phyloP scores from a whole-genome alignment of 2,888 invertebrate species.

The Orthosia cruda region DNA sequence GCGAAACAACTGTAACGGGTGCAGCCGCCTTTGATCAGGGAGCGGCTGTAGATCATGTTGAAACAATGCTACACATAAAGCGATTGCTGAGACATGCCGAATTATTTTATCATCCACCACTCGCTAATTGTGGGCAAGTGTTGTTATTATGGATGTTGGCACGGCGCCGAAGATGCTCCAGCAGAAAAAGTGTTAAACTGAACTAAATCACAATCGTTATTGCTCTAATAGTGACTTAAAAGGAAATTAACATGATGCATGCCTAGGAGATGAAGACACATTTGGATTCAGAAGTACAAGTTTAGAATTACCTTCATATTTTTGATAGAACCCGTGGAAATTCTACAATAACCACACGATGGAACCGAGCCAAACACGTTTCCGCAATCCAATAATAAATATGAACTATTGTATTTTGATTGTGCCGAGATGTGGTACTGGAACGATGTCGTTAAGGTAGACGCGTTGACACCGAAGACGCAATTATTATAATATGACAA shows the following conservation, averaged over 20 bases:
- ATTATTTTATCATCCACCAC: constrained; percentile 77
- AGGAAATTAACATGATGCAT: constrained; percentile 56
- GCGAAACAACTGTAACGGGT: constrained; percentile 87
- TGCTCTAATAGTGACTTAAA: constrained; percentile 52
- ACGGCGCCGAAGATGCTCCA: constrained; percentile 60
- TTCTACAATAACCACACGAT: constrained; percentile 72
- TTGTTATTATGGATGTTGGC: constrained; percentile 65
- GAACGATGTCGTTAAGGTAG: constrained; percentile 47
- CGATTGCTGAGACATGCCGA: constrained; percentile 76
- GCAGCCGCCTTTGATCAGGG: constrained; percentile 85
- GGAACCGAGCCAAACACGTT: constrained; percentile 77
- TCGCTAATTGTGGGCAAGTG: constrained; percentile 65
- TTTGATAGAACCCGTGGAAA: constrained; percentile 71
- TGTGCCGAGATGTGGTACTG: constrained; percentile 40
- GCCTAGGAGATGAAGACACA: constrained; percentile 12
- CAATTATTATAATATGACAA: constrained; percentile 58
- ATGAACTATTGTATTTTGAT: constrained; percentile 73
- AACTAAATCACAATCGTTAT: constrained; percentile 64
- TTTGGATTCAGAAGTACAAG: constrained; percentile 31
- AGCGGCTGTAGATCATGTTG: constrained; percentile 82
- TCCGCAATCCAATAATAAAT: constrained; percentile 77
- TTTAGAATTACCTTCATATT: constrained; percentile 57
- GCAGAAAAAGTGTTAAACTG: constrained; percentile 54
- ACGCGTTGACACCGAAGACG: constrained; percentile 19
- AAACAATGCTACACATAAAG: constrained; percentile 77